These are phyloP conservation scores for Ormyrus rosae DNA, from an alignment of 2,888 invertebrate genomes.

Conservation along the genomic window DNA sequence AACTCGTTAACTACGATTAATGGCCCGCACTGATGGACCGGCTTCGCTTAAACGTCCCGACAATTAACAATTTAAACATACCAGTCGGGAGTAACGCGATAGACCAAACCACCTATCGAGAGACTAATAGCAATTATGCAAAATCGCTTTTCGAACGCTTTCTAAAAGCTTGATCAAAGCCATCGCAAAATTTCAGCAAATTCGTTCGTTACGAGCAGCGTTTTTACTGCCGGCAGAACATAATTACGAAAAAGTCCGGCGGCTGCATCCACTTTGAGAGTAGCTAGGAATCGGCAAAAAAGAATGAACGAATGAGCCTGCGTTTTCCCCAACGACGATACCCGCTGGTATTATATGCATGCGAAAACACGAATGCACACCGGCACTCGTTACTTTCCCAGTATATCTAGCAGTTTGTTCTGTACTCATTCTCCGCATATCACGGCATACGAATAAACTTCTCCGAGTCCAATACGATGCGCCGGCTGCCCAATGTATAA, in stretches of 20 bases:
- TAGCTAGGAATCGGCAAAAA: neutral
- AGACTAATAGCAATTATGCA: too few relatives aligned
- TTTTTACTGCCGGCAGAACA: too few relatives aligned
- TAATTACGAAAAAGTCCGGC: too few relatives aligned
- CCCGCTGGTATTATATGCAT: neutral
- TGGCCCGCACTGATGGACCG: constrained; percentile 6
- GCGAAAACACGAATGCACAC: neutral
- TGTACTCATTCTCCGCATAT: constrained; percentile 67
- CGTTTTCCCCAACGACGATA: neutral
- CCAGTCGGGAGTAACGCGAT: too few relatives aligned
- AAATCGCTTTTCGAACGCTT: too few relatives aligned
- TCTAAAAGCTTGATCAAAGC: neutral
- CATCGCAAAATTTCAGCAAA: neutral
- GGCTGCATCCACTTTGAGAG: too few relatives aligned
- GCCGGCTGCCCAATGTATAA: constrained; percentile 7
- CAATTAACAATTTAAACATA: constrained; percentile 27
- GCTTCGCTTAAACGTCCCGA: neutral
- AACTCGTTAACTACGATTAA: constrained; percentile 47
- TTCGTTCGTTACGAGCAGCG: too few relatives aligned
- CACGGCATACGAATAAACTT: constrained; percentile 66
- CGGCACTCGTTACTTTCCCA: constrained; percentile 65
- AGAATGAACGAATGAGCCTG: constrained; percentile 26
- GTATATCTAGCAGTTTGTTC: constrained; percentile 69
- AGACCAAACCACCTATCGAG: too few relatives aligned
- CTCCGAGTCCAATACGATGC: constrained; percentile 63